Conservation (phyloP, 2,113 vertebrate species). For the Crypturellus undulatus region DNA sequence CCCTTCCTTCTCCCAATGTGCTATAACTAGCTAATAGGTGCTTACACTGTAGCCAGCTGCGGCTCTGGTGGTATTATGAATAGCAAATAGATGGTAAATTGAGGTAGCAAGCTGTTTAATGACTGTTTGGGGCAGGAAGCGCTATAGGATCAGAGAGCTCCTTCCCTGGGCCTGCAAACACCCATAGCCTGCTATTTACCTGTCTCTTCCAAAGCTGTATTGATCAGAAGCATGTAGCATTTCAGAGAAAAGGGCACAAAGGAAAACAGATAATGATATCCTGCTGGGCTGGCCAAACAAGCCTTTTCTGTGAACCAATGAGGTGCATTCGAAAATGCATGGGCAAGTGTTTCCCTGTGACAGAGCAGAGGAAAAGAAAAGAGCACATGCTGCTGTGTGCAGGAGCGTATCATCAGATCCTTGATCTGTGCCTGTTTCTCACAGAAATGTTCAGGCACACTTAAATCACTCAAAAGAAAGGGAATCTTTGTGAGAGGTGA, state of each 20-base stretch:
- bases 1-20: background rate
- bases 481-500: background rate
- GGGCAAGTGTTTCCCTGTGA: background rate
- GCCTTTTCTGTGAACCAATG: fast-evolving
- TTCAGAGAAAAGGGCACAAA: background rate
- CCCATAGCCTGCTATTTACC: background rate
- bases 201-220: background rate
- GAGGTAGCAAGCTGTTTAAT: background rate
- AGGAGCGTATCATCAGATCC: fast-evolving
- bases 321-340: background rate
- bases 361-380: background rate
- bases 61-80: background rate
- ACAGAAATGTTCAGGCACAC: background rate
- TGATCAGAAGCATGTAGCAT: background rate
- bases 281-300: background rate
- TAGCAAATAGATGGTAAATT: constrained; percentile 3
- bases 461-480: background rate
- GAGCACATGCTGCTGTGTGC: background rate
- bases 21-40: background rate
- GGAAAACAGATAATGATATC: fast-evolving
- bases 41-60: background rate
- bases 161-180: background rate
- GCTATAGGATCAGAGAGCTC: background rate
- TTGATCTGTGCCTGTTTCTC: background rate
- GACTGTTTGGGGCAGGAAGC: background rate